Evolutionary conservation across 2,797 vertebrate genomes (phyloP).

Genomic region (Anas bahamensis): DNA sequence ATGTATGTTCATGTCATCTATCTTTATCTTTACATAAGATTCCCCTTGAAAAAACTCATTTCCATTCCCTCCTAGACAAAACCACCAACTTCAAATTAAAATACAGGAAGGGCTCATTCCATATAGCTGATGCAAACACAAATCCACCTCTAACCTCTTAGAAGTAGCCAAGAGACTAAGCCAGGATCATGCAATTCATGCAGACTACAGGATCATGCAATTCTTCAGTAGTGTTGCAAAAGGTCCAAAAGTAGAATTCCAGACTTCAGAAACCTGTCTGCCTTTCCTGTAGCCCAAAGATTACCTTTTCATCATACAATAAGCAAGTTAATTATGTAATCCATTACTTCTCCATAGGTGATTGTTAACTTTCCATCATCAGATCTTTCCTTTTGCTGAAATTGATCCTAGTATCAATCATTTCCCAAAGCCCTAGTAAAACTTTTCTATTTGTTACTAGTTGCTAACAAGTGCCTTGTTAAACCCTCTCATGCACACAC

Average conservation of each 20-base stretch:
- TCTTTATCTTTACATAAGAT: neutral
- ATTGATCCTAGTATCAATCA: slow-evolving; percentile 42
- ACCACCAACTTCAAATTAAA: neutral
- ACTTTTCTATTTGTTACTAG: neutral
- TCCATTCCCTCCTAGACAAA: neutral
- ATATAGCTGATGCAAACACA: neutral
- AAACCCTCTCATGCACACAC: accelerated
- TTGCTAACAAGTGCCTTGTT: neutral
- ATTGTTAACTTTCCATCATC: slow-evolving; percentile 64
- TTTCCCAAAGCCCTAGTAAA: neutral
- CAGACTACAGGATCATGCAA: neutral
- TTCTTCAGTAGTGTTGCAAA: neutral
- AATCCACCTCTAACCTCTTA: neutral
- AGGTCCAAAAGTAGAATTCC: neutral
- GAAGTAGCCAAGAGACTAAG: neutral
- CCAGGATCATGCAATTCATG: neutral
- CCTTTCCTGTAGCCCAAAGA: slow-evolving; percentile 65
- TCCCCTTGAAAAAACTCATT: neutral
- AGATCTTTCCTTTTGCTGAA: slow-evolving; percentile 51
- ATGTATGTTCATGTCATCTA: neutral
- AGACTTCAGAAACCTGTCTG: slow-evolving; percentile 3
- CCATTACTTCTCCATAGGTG: slow-evolving; percentile 23
- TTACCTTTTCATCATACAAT: slow-evolving; percentile 55
- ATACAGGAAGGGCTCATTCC: neutral
- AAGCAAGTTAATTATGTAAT: slow-evolving; percentile 57